These are phyloP conservation scores for Euura saliciscinereae DNA, from an alignment of 1,140 invertebrate genomes.

Conservation along the genomic window DNA sequence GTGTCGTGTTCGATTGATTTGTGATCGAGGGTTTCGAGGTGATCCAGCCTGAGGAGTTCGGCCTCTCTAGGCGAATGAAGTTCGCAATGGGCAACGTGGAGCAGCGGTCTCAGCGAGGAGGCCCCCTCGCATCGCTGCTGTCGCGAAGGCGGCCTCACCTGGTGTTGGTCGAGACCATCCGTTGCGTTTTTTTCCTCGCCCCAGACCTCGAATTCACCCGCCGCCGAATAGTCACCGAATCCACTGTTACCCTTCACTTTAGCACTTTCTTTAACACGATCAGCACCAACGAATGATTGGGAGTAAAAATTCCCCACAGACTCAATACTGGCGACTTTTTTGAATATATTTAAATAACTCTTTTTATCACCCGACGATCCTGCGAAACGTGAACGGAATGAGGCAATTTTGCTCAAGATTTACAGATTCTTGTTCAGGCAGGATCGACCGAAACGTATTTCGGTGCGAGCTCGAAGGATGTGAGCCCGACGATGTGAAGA, in stretches of 20 bases:
- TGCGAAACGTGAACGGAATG: neutral
- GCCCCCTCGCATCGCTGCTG: conserved; percentile 55
- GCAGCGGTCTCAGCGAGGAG: conserved; percentile 53
- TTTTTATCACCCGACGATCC: neutral
- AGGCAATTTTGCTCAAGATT: neutral
- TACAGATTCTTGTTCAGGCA: too few species aligned
- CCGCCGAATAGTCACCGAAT: conserved; percentile 58
- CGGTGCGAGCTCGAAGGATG: neutral
- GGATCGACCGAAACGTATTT: too few species aligned
- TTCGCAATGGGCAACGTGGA: conserved; percentile 58
- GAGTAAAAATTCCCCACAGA: conserved; percentile 1
- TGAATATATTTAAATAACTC: neutral
- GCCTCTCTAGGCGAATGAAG: conserved; percentile 56
- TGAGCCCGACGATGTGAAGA: neutral
- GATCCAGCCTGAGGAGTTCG: conserved; percentile 54
- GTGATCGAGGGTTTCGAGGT: conserved; percentile 50
- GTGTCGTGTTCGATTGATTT: conserved; percentile 49
- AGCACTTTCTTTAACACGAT: conserved; percentile 35
- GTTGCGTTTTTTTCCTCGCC: conserved; percentile 51
- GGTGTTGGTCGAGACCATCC: conserved; percentile 52
- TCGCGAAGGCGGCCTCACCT: conserved; percentile 48
- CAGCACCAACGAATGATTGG: conserved; percentile 22
- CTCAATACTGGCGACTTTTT: neutral
- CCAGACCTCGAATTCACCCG: conserved; percentile 59
- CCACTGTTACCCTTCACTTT: conserved; percentile 59